phyloP scores from a whole-genome alignment of 1,140 invertebrate species.

The Galendromus occidentalis region DNA sequence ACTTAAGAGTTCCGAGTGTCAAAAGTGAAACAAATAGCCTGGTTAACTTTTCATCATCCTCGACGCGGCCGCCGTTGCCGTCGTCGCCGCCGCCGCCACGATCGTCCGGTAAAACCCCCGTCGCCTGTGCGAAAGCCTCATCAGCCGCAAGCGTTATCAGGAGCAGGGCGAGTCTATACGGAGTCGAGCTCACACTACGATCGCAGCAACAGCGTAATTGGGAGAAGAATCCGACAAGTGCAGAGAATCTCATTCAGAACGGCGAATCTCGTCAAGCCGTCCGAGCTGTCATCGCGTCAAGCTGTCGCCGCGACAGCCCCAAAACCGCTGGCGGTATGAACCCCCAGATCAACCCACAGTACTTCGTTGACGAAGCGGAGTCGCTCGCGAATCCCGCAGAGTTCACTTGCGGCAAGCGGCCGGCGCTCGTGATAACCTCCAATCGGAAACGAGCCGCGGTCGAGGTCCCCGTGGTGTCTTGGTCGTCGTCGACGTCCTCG shows the following conservation, averaged over 20 bases:
- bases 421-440: neutral
- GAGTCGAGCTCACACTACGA: neutral
- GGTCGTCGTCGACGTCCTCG: neutral
- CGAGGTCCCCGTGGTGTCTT: neutral
- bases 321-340: neutral
- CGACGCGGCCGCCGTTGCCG: too few relatives aligned
- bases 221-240: neutral
- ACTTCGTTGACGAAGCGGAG: slow-evolving; percentile 1
- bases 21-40: too few relatives aligned
- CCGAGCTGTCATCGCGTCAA: neutral
- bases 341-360: neutral
- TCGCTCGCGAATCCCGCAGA: neutral
- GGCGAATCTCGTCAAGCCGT: neutral
- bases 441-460: neutral
- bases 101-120: too few relatives aligned
- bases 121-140: too few relatives aligned
- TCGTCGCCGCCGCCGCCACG: too few relatives aligned
- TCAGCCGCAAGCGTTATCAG: too few relatives aligned
- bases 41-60: too few relatives aligned
- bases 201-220: neutral
- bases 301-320: neutral
- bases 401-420: neutral
- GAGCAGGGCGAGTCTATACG: neutral
- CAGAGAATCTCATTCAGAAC: neutral
- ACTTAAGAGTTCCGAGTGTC: too few relatives aligned